phyloP scores from a whole-genome alignment of 2,797 vertebrate species.

The Melanogrammus aeglefinus region DNA sequence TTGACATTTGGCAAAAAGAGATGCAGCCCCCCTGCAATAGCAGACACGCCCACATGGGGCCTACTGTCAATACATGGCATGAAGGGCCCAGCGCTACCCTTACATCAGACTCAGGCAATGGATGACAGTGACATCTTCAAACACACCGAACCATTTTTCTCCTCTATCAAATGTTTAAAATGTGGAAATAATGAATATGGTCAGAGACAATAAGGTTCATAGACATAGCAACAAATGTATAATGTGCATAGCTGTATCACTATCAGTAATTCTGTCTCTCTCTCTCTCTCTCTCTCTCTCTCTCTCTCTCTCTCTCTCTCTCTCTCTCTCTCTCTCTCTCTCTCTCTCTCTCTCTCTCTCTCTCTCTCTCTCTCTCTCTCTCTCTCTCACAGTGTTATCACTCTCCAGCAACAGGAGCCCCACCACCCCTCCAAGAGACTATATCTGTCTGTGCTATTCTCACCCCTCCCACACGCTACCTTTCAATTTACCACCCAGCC shows the following conservation, averaged over 20 bases:
- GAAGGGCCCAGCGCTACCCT: not conserved
- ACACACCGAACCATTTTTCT: not conserved
- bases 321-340: not conserved
- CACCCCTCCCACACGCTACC: slow-evolving; percentile 46
- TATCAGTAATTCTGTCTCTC: not conserved
- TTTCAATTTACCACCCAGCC: slow-evolving; percentile 48
- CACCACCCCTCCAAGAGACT: slow-evolving; percentile 10
- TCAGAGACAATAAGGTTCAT: not conserved
- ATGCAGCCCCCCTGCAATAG: not conserved
- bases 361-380: not conserved
- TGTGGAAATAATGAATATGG: not conserved
- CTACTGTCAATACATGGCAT: not conserved
- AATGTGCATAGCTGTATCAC: not conserved
- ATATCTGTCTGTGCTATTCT: slow-evolving; percentile 47
- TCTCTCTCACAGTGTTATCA: not conserved
- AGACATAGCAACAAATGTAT: not conserved
- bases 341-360: not conserved
- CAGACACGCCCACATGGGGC: not conserved
- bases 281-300: not conserved
- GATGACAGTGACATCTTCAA: not conserved
- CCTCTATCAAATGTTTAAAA: not conserved
- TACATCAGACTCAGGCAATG: not conserved
- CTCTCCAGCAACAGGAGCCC: not conserved
- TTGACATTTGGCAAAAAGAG: not conserved
- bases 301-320: not conserved